Percentiles rank a stretch among this genome's conserved stretches.
Conservation (phyloP, 2,888 invertebrate genomes). For the Torymus texanus region DNA sequence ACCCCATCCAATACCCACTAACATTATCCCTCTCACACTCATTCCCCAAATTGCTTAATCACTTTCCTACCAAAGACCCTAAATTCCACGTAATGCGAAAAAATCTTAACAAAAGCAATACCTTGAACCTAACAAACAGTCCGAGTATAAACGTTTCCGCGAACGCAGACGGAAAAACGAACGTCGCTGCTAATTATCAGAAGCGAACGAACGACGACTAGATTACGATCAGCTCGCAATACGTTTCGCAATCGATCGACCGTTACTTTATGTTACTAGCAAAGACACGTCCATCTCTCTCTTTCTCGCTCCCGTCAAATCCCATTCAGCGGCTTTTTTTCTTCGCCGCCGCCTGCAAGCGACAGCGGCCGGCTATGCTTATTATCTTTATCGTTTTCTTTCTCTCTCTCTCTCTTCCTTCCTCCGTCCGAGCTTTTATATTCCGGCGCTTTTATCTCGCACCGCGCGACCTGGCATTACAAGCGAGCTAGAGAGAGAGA, state of each 20-base stretch:
- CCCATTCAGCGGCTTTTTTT: background rate
- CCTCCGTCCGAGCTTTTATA: background rate
- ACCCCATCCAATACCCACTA: background rate
- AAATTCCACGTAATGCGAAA: no score
- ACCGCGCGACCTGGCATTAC: no score
- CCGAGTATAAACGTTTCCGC: background rate
- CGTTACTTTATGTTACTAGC: background rate
- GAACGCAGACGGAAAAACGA: background rate
- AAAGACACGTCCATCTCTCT: no score
- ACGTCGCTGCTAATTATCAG: constrained; percentile 7
- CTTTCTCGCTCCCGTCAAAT: background rate
- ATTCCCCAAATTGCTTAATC: background rate
- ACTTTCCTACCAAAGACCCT: background rate
- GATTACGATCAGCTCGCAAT: background rate
- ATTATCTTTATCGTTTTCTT: constrained; percentile 4
- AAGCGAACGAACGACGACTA: background rate
- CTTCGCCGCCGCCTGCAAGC: background rate
- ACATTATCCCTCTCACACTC: background rate
- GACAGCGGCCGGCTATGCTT: background rate
- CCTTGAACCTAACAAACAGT: no score
- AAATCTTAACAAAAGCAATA: no score
- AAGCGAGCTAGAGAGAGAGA: no score
- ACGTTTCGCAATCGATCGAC: background rate
- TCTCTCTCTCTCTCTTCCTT: constrained; percentile 1
- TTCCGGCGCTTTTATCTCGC: constrained; percentile 10